Evolutionary conservation across 2,888 invertebrate genomes (phyloP).

Genomic region (Nomada goodeniana): DNA sequence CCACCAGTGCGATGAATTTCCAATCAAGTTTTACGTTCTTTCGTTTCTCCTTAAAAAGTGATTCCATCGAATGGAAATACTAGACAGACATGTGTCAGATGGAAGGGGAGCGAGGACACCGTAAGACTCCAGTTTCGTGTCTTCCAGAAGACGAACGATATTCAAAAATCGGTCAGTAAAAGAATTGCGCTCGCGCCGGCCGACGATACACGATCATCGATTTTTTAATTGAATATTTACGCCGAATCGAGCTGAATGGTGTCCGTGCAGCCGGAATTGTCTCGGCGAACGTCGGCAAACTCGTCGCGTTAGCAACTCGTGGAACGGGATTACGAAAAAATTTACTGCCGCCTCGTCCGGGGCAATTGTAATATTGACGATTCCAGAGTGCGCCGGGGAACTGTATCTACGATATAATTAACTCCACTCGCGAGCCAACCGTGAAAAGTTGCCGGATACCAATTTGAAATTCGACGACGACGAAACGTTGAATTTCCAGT

Average conservation of each 20-base stretch:
- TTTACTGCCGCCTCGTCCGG: background rate
- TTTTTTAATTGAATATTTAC: slow-evolving; percentile 3
- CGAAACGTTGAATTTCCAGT: too few species aligned
- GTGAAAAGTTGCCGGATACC: background rate
- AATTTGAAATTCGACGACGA: background rate
- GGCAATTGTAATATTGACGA: slow-evolving; percentile 14
- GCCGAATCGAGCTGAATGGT: background rate
- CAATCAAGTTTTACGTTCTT: background rate
- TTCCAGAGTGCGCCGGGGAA: background rate
- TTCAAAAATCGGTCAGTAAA: slow-evolving; percentile 17
- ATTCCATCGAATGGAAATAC: background rate
- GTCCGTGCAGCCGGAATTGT: background rate
- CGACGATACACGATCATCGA: background rate
- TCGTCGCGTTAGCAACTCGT: slow-evolving; percentile 5
- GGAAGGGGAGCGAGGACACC: background rate
- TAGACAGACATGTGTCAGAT: background rate
- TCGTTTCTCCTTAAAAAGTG: background rate
- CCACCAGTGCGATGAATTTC: slow-evolving; percentile 12
- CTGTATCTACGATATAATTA: slow-evolving; percentile 10
- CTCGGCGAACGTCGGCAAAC: background rate
- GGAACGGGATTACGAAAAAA: slow-evolving; percentile 20
- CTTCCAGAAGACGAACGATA: background rate
- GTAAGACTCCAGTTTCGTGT: slow-evolving; percentile 4
- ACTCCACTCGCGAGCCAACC: background rate
- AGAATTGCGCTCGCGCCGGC: background rate